A percentile compares a stretch with the other conserved stretches of the same genome.
Conservation (phyloP, 2,888 invertebrate species). For the Callyntrura sp. region DNA sequence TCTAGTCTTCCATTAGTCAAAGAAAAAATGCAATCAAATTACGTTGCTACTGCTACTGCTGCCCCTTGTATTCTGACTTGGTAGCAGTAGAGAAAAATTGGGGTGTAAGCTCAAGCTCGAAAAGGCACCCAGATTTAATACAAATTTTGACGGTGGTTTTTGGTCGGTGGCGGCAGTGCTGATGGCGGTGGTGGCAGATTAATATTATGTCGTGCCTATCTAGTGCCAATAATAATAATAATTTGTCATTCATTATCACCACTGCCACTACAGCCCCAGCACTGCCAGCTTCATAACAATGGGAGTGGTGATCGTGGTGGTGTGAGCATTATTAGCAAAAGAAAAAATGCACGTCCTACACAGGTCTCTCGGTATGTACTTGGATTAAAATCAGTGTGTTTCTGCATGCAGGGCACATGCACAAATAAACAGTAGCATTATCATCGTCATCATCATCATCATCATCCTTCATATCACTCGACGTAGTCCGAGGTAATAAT, state of each 20-base stretch:
- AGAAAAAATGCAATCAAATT: slow-evolving; percentile 44
- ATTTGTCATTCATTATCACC: slow-evolving; percentile 46
- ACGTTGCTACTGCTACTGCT: background rate
- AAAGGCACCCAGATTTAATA: slow-evolving; percentile 9
- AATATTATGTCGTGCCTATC: slow-evolving; percentile 49
- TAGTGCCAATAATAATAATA: slow-evolving; percentile 58
- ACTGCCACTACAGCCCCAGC: background rate
- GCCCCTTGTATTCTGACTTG: background rate
- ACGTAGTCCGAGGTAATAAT: too few species aligned
- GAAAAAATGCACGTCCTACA: background rate
- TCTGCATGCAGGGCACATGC: slow-evolving; percentile 39
- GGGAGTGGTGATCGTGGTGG: background rate
- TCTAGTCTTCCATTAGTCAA: slow-evolving; percentile 39
- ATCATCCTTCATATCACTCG: background rate
- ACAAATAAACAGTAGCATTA: slow-evolving; percentile 32
- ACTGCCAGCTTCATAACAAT: slow-evolving; percentile 4
- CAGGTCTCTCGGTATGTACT: background rate
- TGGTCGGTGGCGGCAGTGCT: background rate
- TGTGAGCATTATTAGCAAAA: slow-evolving; percentile 20
- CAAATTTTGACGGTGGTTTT: background rate
- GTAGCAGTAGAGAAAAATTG: background rate
- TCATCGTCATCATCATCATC: background rate
- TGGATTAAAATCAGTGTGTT: background rate
- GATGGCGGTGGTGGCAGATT: background rate
- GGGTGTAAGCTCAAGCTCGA: background rate